Conservation (phyloP, 1,140 invertebrate species). For the Lepidotrigona ventralis region DNA sequence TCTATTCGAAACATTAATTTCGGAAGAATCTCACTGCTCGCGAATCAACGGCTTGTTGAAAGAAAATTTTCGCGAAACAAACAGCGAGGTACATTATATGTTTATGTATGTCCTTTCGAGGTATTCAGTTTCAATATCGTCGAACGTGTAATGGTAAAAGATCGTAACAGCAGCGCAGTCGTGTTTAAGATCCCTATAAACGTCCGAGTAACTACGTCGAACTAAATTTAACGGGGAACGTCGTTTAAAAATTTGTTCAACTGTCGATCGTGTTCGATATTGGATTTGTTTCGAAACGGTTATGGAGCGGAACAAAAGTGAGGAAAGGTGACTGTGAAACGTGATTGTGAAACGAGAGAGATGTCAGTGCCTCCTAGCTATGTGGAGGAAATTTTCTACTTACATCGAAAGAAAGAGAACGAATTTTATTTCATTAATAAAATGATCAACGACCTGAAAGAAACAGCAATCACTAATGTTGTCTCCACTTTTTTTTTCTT, state of each 20-base stretch:
- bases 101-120: no score
- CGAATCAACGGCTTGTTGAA: no score
- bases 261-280: conserved; percentile 33
- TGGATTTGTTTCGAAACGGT: conserved; percentile 45
- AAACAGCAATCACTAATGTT: no score
- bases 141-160: background rate
- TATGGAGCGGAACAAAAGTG: conserved; percentile 19
- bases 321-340: conserved; percentile 20
- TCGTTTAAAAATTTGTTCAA: background rate
- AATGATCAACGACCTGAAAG: conserved; percentile 54
- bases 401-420: conserved; percentile 23
- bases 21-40: no score
- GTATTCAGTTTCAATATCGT: background rate
- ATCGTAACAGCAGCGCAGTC: background rate
- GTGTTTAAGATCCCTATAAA: background rate
- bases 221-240: background rate
- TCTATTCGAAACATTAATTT: no score
- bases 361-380: conserved; percentile 53
- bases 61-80: no score
- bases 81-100: no score
- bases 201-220: conserved; percentile 6
- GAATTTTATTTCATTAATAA: conserved; percentile 59
- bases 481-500: no score
- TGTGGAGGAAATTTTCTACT: conserved; percentile 15
- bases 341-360: conserved; percentile 52